These are phyloP conservation scores for Batillaria attramentaria DNA, from an alignment of 1,140 invertebrate species.

Conservation along the genomic window DNA sequence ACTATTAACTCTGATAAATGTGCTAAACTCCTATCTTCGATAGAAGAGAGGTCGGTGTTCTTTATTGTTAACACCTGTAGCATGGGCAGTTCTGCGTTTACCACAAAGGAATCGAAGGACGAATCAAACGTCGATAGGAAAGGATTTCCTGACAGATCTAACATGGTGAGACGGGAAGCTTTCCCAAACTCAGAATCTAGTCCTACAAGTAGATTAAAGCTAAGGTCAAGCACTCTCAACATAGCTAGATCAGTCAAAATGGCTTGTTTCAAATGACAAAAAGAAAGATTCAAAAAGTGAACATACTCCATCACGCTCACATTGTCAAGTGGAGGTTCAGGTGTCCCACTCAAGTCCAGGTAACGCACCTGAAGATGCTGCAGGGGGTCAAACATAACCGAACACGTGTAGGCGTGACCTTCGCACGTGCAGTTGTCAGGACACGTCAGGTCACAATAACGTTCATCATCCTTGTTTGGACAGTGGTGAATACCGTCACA, in stretches of 20 bases:
- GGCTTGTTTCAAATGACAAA: neutral
- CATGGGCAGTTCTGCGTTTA: constrained; percentile 25
- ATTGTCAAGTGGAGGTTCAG: neutral
- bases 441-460: constrained; percentile 18
- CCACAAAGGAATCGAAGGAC: constrained; percentile 22
- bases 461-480: constrained; percentile 38
- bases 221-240: constrained; percentile 28
- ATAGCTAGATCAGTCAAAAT: neutral
- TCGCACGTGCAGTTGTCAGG: constrained; percentile 24
- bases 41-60: neutral
- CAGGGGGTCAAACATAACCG: neutral
- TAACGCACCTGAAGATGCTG: constrained; percentile 14
- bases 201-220: constrained; percentile 16
- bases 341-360: constrained; percentile 14
- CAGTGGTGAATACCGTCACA: constrained; percentile 39
- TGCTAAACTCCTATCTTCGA: constrained; percentile 22
- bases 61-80: constrained; percentile 25
- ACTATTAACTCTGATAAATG: neutral
- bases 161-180: neutral
- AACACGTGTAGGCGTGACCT: constrained; percentile 29
- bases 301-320: neutral
- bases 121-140: constrained; percentile 35
- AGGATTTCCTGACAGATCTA: constrained; percentile 36
- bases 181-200: constrained; percentile 24
- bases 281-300: constrained; percentile 31